Conservation (phyloP, 2,113 vertebrate genomes). For the Chaetodon auriga region DNA sequence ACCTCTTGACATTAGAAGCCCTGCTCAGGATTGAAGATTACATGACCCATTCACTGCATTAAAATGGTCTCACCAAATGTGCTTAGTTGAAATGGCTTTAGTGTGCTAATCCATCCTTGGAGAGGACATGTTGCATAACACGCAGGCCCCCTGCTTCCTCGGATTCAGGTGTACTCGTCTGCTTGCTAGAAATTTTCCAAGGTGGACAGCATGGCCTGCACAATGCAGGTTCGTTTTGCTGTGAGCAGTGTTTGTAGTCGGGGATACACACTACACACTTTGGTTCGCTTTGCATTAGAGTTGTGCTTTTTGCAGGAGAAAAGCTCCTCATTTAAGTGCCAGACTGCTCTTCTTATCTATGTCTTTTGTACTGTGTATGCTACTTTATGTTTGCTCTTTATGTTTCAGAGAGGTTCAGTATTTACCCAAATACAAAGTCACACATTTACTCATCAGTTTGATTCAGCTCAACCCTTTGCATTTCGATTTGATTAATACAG, state of each 20-base stretch:
- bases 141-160: slow-evolving; percentile 23
- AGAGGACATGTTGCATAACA: slow-evolving; percentile 71
- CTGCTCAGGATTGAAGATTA: slow-evolving; percentile 23
- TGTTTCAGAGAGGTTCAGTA: not conserved
- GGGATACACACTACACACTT: not conserved
- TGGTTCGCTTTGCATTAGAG: slow-evolving; percentile 12
- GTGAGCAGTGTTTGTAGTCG: not conserved
- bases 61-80: slow-evolving; percentile 65
- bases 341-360: not conserved
- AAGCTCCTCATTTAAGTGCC: not conserved
- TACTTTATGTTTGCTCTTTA: not conserved
- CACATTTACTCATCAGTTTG: not conserved
- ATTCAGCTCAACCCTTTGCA: not conserved
- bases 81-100: slow-evolving; percentile 70
- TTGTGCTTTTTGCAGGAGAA: slow-evolving; percentile 19
- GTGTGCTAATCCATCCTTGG: slow-evolving; percentile 68
- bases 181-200: slow-evolving; percentile 1
- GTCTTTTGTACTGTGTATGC: slow-evolving; percentile 11
- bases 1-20: slow-evolving; percentile 51
- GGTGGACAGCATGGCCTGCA: not conserved
- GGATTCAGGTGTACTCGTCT: slow-evolving; percentile 47
- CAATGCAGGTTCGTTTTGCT: slow-evolving; percentile 3
- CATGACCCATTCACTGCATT: slow-evolving; percentile 50
- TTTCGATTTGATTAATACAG: not conserved
- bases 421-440: not conserved